phyloP scores from a whole-genome alignment of 1,140 invertebrate genomes.

The Trinorchestia longiramus region DNA sequence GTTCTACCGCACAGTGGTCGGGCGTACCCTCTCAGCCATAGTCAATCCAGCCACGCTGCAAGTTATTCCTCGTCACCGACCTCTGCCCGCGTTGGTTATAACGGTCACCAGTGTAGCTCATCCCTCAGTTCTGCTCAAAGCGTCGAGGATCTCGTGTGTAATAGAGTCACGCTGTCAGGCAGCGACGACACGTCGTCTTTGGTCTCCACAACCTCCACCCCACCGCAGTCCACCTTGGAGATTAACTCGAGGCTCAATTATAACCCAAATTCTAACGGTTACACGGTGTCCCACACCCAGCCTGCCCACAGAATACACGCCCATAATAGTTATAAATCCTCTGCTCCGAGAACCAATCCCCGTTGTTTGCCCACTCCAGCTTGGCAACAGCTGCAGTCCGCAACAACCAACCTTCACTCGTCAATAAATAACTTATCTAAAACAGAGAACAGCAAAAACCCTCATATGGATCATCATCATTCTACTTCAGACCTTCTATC shows the following conservation, averaged over 20 bases:
- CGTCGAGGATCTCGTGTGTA: constrained; percentile 66
- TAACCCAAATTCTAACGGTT: constrained; percentile 61
- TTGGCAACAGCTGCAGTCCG: constrained; percentile 55
- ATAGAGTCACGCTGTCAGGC: constrained; percentile 57
- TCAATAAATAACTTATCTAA: constrained; percentile 25
- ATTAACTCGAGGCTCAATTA: constrained; percentile 58
- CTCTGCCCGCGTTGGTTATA: background rate
- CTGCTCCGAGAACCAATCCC: constrained; percentile 69
- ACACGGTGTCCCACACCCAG: constrained; percentile 68
- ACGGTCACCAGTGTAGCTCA: constrained; percentile 61
- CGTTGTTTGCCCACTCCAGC: constrained; percentile 64
- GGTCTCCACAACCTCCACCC: constrained; percentile 63
- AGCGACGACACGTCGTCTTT: constrained; percentile 61
- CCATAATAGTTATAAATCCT: constrained; percentile 65
- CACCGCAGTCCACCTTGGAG: constrained; percentile 62
- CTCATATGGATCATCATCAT: constrained; percentile 63
- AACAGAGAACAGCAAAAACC: background rate
- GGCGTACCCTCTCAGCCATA: background rate
- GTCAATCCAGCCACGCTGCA: constrained; percentile 14
- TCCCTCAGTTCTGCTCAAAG: constrained; percentile 68
- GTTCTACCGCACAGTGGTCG: constrained; percentile 59
- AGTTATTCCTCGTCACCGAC: constrained; percentile 59
- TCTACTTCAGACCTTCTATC: constrained; percentile 62
- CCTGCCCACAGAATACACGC: constrained; percentile 50
- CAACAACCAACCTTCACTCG: constrained; percentile 44